Evolutionary conservation across 2,113 vertebrate species (phyloP).

Genomic region (Penelope pileata): DNA sequence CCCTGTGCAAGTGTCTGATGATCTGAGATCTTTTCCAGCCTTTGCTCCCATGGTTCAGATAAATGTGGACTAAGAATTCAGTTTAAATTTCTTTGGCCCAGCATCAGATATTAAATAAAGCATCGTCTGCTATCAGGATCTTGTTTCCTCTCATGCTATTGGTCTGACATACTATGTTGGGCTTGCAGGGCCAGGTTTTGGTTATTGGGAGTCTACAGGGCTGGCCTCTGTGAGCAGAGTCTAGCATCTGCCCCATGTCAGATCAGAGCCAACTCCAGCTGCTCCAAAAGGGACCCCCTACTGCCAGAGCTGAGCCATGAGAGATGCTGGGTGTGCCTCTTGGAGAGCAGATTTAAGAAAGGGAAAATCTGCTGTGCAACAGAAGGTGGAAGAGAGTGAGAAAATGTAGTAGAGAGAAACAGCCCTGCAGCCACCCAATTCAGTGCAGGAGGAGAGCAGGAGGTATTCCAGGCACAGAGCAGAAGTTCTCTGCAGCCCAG

Average conservation of each 20-base stretch:
- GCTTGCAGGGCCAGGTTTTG: not conserved
- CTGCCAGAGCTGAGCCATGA: not conserved
- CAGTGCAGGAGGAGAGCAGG: not conserved
- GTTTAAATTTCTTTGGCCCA: not conserved
- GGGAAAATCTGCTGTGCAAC: not conserved
- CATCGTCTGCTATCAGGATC: not conserved
- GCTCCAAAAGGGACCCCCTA: not conserved
- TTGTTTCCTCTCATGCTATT: not conserved
- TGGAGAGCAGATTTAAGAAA: not conserved
- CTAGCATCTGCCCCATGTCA: not conserved
- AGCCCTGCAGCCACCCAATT: not conserved
- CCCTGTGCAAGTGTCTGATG: not conserved
- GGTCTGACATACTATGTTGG: not conserved
- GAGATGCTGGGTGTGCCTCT: not conserved
- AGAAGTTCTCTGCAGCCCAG: not conserved
- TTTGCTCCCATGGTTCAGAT: not conserved
- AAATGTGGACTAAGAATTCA: not conserved
- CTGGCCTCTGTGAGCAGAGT: not conserved
- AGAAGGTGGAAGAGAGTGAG: not conserved
- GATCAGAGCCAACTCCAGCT: not conserved
- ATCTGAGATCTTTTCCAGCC: not conserved
- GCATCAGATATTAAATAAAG: not conserved
- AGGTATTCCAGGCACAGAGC: not conserved
- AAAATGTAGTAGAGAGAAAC: not conserved
- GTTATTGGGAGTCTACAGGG: no score